These are phyloP conservation scores for Latrodectus elegans DNA, from an alignment of 2,888 invertebrate species.

Conservation along the genomic window DNA sequence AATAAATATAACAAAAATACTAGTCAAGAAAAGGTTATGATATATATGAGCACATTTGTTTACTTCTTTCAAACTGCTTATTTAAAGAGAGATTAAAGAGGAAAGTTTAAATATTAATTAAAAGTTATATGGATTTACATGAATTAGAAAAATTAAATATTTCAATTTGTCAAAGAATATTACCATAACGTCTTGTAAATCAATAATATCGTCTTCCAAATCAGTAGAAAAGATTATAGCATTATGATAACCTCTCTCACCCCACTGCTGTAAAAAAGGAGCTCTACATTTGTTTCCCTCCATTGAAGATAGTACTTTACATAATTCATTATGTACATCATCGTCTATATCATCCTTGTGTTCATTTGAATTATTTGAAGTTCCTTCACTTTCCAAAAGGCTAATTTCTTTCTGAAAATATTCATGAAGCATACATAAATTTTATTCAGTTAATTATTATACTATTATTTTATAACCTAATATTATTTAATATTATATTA, in stretches of 20 bases:
- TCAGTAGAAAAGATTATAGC: constrained; percentile 83
- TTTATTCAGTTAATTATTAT: too few relatives aligned
- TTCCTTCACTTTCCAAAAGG: constrained; percentile 13
- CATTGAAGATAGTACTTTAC: constrained; percentile 78
- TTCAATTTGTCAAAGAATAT: neutral
- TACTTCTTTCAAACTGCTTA: neutral
- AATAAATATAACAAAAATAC: neutral
- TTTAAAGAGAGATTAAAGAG: neutral
- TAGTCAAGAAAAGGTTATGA: neutral
- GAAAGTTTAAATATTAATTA: neutral
- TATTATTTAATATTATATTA: too few relatives aligned
- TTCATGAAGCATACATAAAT: too few relatives aligned
- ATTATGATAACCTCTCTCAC: constrained; percentile 84
- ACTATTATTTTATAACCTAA: too few relatives aligned
- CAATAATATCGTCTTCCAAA: constrained; percentile 60
- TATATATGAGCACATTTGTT: neutral
- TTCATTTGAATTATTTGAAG: neutral
- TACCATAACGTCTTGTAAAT: constrained; percentile 50
- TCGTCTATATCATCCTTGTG: neutral
- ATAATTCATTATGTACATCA: constrained; percentile 52
- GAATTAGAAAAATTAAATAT: neutral
- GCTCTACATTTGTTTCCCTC: constrained; percentile 91
- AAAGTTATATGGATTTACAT: neutral
- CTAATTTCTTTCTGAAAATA: constrained; percentile 48
- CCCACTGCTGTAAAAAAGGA: constrained; percentile 87